These are phyloP conservation scores for Corythucha ciliata DNA, from an alignment of 2,888 invertebrate species.

Conservation along the genomic window DNA sequence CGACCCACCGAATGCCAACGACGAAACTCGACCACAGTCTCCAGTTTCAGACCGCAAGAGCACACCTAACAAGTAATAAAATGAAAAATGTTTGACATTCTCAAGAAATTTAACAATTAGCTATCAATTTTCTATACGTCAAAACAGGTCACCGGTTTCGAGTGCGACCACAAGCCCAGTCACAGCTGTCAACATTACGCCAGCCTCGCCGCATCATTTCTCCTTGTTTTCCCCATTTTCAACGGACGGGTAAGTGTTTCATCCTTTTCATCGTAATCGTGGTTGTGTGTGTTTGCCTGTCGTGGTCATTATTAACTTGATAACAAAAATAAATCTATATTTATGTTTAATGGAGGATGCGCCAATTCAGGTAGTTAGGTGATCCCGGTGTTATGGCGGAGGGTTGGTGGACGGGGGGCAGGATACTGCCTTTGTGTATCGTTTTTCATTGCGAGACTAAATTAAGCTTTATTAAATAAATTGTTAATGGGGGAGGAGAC, in stretches of 20 bases:
- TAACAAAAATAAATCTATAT: too few relatives aligned
- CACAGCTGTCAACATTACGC: slow-evolving; percentile 14
- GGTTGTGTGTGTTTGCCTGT: too few relatives aligned
- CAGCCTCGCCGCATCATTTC: slow-evolving; percentile 20
- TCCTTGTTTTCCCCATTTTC: slow-evolving; percentile 30
- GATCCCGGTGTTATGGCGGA: slow-evolving; percentile 20
- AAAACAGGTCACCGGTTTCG: slow-evolving; percentile 18
- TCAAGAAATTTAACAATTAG: neutral
- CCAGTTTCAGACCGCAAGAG: slow-evolving; percentile 23
- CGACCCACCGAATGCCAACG: slow-evolving; percentile 1
- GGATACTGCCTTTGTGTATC: too few relatives aligned
- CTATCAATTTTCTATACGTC: neutral
- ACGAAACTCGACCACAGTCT: slow-evolving; percentile 16
- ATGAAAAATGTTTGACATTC: neutral
- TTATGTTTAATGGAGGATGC: slow-evolving; percentile 25
- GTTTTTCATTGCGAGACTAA: too few relatives aligned
- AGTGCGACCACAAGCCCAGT: slow-evolving; percentile 25
- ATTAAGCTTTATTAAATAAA: too few relatives aligned
- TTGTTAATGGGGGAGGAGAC: too few relatives aligned
- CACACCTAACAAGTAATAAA: slow-evolving; percentile 21
- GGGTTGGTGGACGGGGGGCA: too few relatives aligned
- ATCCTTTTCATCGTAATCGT: too few relatives aligned
- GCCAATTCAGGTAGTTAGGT: slow-evolving; percentile 22
- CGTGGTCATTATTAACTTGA: slow-evolving; percentile 22
- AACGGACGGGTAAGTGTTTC: slow-evolving; percentile 28